These are phyloP conservation scores for Microcebus jonahi DNA, from an alignment of 2,113 vertebrate species.

Conservation along the genomic window DNA sequence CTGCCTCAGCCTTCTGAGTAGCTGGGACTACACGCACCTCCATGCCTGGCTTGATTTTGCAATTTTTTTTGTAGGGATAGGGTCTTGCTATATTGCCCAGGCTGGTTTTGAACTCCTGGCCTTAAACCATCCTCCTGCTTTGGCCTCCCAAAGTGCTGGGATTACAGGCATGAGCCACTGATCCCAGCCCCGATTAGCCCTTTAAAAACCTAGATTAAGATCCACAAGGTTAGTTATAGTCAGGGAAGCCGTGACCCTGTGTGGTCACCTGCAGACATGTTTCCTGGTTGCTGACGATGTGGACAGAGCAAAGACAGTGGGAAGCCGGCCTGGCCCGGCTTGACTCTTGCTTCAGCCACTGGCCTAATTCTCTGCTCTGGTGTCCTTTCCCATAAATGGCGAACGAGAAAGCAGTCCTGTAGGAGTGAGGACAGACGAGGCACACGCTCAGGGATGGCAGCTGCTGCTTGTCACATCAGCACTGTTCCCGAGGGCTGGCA, in stretches of 20 bases:
- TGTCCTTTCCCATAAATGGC: too few species aligned
- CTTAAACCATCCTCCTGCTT: too few species aligned
- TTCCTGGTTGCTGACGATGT: background rate
- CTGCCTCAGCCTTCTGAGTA: too few species aligned
- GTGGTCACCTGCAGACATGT: fast-evolving
- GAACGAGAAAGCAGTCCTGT: fast-evolving
- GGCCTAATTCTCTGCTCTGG: background rate
- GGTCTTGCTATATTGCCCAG: too few species aligned
- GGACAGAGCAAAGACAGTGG: fast-evolving
- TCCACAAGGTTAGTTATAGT: fast-evolving
- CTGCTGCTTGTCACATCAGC: fast-evolving
- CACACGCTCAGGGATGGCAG: background rate
- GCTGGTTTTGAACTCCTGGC: too few species aligned
- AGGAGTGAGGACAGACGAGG: background rate
- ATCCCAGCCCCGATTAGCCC: too few species aligned
- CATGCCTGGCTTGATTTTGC: too few species aligned
- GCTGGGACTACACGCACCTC: too few species aligned
- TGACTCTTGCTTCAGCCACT: fast-evolving
- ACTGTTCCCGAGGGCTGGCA: fast-evolving
- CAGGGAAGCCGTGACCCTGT: background rate
- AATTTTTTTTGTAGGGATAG: too few species aligned
- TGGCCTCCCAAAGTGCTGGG: too few species aligned
- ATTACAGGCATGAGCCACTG: too few species aligned
- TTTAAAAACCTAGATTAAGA: background rate
- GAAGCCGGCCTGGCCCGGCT: fast-evolving